Percentiles rank a stretch among this genome's conserved stretches.
phyloP scores from a whole-genome alignment of 2,888 invertebrate genomes.

The Nephrotoma appendiculata region DNA sequence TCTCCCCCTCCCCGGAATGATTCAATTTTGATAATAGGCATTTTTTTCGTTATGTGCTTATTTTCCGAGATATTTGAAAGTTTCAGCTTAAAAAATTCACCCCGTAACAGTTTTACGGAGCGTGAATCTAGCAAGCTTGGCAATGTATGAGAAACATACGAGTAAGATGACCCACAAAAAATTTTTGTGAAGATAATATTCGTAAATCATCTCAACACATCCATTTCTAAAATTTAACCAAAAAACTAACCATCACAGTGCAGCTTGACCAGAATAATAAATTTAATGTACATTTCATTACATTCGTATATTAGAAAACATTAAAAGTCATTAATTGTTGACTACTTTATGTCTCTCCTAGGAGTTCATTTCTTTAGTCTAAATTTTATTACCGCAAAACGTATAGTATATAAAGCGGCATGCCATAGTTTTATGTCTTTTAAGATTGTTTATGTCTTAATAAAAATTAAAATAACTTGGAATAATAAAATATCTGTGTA shows the following conservation, averaged over 20 bases:
- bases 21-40: too few relatives aligned
- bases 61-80: too few relatives aligned
- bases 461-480: background rate
- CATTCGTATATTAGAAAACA: background rate
- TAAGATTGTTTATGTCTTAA: background rate
- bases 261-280: background rate
- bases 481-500: background rate
- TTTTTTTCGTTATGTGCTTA: too few relatives aligned
- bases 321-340: background rate
- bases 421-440: background rate
- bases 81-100: too few relatives aligned
- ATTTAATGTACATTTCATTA: background rate
- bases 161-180: too few relatives aligned
- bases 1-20: too few relatives aligned
- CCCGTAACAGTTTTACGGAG: too few relatives aligned
- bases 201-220: background rate
- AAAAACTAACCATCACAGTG: background rate
- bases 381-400: background rate
- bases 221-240: background rate
- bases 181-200: too few relatives aligned
- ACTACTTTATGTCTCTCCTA: background rate
- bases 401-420: background rate
- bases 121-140: too few relatives aligned
- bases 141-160: too few relatives aligned
- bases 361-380: background rate